A percentile compares a stretch with the other conserved stretches of the same genome.
Conservation (phyloP, 2,797 vertebrate genomes). For the Anisognathus igniventris region DNA sequence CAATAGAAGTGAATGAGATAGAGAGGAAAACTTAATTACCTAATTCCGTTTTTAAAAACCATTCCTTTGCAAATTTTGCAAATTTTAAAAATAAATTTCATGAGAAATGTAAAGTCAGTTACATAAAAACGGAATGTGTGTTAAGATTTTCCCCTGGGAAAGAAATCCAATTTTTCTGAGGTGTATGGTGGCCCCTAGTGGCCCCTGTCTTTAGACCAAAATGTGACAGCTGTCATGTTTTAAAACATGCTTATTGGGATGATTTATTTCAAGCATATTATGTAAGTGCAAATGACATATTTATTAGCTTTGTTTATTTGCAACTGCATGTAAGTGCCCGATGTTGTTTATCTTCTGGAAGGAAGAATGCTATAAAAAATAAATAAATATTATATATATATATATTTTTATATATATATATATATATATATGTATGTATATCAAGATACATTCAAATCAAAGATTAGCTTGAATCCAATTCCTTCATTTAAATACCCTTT, state of each 20-base stretch:
- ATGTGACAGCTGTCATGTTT: background rate
- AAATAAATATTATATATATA: background rate
- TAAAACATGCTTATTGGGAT: background rate
- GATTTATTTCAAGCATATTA: background rate
- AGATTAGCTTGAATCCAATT: background rate
- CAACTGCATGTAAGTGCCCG: background rate
- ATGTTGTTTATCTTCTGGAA: background rate
- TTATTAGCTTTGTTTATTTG: background rate
- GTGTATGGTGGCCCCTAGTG: slow-evolving; percentile 58
- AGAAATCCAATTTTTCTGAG: background rate
- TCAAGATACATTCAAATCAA: background rate
- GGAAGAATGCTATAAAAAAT: background rate
- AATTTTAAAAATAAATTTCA: background rate
- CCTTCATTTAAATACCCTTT: background rate
- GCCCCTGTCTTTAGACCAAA: background rate
- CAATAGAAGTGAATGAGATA: background rate
- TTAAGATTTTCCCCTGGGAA: background rate
- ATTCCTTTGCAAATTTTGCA: background rate
- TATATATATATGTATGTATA: background rate
- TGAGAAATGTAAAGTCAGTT: background rate
- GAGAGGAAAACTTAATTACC: background rate
- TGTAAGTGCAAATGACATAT: background rate
- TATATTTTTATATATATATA: fast-evolving
- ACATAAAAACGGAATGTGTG: background rate
- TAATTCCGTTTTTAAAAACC: fast-evolving